These are phyloP conservation scores for Isaurus tuberculatus DNA, from an alignment of 92 coral and sea anemone species.

Conservation along the genomic window DNA sequence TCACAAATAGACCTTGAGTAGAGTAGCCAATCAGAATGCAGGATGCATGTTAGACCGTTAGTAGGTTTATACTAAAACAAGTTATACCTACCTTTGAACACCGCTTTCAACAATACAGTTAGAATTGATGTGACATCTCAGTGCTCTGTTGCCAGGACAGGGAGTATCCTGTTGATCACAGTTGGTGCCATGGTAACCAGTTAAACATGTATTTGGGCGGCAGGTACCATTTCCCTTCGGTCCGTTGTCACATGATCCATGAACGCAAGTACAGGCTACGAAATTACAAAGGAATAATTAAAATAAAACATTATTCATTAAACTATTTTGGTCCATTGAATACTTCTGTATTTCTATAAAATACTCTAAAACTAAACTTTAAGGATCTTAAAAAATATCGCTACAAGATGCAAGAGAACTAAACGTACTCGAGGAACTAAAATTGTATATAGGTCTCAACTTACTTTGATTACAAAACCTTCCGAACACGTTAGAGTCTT, in stretches of 20 bases:
- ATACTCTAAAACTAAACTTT: too few relatives aligned
- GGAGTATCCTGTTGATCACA: conserved; percentile 67
- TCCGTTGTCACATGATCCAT: conserved; percentile 84
- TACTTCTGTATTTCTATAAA: too few relatives aligned
- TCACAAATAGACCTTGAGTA: too few relatives aligned
- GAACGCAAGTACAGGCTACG: conserved; percentile 85
- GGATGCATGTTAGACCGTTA: too few relatives aligned
- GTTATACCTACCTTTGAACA: conserved; percentile 59
- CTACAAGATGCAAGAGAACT: too few relatives aligned
- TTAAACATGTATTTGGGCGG: conserved; percentile 67
- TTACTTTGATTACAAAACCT: conserved; percentile 77
- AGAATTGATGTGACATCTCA: conserved; percentile 75
- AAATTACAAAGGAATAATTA: background rate
- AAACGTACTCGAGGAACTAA: too few relatives aligned
- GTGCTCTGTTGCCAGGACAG: conserved; percentile 60
- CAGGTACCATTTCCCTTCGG: conserved; percentile 87
- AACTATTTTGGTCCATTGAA: too few relatives aligned
- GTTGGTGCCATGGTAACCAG: conserved; percentile 88
- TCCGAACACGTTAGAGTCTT: conserved; percentile 67
- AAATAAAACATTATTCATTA: too few relatives aligned
- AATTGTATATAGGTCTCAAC: conserved; percentile 40
- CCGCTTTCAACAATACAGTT: conserved; percentile 63
- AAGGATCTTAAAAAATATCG: too few relatives aligned
- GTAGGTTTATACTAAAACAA: too few relatives aligned
- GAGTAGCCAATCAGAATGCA: too few relatives aligned